Evolutionary conservation across 2,113 vertebrate genomes (phyloP), one percentile per base, ranked within the genome.

Genomic region (Megaceryle maxima): DNA sequence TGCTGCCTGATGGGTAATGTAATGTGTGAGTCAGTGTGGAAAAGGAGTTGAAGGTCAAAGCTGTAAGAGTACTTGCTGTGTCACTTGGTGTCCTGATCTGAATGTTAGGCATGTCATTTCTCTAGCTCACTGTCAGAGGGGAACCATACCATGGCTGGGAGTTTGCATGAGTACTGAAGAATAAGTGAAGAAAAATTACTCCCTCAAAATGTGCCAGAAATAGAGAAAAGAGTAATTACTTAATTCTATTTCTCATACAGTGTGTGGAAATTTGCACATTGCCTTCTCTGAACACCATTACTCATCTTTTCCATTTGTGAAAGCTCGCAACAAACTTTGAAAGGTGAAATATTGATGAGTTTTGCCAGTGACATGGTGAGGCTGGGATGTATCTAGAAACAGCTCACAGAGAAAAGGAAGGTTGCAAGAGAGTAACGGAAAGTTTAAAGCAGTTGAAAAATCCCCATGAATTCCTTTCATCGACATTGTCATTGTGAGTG

Each of bases 1-100:
- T 94, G 85, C 92, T 96, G 95, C 89, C 90, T 97, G 97, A 96
- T 95, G 94, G 94, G 82, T 93, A 90, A 83, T 86, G 77, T 76
- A 96, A 88, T 37, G 50, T 86, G 60, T 80, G 82, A 95, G 90
- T 76, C 94, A 74, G 26, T 87, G 37, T 88, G 86, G 68, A 95
- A 94, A 72, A 93, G 33, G 56, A 84, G 59, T 29, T 75, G 77
- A 82, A 94, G 74, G 67, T 84, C 80, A 92, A 87, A 94, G 87
- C 69, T 44, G 91, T 89, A 92, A 90, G 66, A 87, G n/a, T 83
- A 87, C 39, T 50, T 62, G 83, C 80, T 68, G 41, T 80, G 59
- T 83, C 64, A 69, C 43, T 91, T 29, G 79, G 76, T 60, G 83
- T 78, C 84, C 78, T 77, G 48, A 95, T 92, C 83, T 95, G 90